Evolutionary conservation across 2,113 vertebrate species (phyloP).

Genomic region (Cepphus grylle): DNA sequence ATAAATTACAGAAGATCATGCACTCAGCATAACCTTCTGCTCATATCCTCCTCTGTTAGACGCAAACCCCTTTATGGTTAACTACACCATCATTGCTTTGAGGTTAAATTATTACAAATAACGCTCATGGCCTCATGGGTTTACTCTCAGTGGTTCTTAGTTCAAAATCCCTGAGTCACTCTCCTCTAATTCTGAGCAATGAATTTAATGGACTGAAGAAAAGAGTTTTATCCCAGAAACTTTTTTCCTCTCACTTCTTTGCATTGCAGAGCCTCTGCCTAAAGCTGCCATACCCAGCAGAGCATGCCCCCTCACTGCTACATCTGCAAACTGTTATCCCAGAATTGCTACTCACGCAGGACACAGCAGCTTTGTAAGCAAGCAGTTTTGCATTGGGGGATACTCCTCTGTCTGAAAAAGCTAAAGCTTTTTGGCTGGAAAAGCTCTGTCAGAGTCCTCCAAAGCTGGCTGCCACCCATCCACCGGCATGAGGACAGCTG

Average conservation of each 20-base stretch:
- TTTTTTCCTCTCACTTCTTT: background rate
- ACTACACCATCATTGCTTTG: background rate
- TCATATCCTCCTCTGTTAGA: background rate
- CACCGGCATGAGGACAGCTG: rapidly evolving
- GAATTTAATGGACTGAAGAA: background rate
- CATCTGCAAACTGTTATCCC: background rate
- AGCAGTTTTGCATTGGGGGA: background rate
- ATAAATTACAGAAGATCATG: slow-evolving; percentile 19
- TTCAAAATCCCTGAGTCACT: background rate
- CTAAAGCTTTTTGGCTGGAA: background rate
- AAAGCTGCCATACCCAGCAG: background rate
- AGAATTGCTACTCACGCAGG: background rate
- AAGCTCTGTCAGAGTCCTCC: background rate
- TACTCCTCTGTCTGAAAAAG: background rate
- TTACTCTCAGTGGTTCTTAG: background rate
- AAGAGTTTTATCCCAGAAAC: background rate
- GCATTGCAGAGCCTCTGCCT: background rate
- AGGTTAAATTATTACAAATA: background rate
- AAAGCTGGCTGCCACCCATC: background rate
- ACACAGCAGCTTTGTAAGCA: background rate
- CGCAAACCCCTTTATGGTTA: background rate
- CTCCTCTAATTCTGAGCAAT: background rate
- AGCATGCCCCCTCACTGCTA: background rate
- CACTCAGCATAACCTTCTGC: background rate
- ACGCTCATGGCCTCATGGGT: background rate